These are phyloP conservation scores for Eumeta japonica DNA, from an alignment of 1,140 invertebrate species.

Conservation along the genomic window DNA sequence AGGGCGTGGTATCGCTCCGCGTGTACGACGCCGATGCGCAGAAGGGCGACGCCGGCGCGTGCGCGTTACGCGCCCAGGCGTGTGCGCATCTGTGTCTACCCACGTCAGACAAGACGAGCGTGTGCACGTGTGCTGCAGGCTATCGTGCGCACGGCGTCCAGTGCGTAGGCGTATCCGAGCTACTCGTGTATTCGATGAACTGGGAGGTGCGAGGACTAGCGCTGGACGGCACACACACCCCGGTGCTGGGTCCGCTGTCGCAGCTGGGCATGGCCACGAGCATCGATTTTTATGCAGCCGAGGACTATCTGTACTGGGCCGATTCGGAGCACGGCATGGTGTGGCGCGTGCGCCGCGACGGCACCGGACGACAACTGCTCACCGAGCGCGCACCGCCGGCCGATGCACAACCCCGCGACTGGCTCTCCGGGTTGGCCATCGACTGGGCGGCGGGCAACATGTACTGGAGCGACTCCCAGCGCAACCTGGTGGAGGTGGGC, in stretches of 20 bases:
- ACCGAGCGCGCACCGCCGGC: constrained; percentile 32
- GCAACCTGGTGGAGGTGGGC: constrained; percentile 83
- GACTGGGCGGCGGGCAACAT: constrained; percentile 87
- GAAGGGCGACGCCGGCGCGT: constrained; percentile 34
- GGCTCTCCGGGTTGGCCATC: constrained; percentile 74
- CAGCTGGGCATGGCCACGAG: constrained; percentile 71
- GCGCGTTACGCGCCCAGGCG: constrained; percentile 53
- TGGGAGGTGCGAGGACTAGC: constrained; percentile 73
- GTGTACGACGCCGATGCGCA: constrained; percentile 71
- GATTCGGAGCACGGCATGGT: constrained; percentile 75
- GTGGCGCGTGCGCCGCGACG: constrained; percentile 74
- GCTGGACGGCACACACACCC: constrained; percentile 48
- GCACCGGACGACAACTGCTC: constrained; percentile 62
- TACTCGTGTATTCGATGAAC: constrained; percentile 75
- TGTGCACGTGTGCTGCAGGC: constrained; percentile 77
- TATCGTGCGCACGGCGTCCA: constrained; percentile 59
- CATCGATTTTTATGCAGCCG: constrained; percentile 75
- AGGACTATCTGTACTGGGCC: constrained; percentile 76
- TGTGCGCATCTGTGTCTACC: constrained; percentile 83
- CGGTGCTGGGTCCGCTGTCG: constrained; percentile 75
- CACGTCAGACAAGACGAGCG: constrained; percentile 51
- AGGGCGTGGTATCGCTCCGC: constrained; percentile 64
- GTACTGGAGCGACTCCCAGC: constrained; percentile 87
- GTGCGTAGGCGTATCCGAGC: constrained; percentile 57
- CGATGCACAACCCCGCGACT: constrained; percentile 65